Evolutionary conservation across 1,140 invertebrate genomes (phyloP), one percentile per base, ranked within the genome.

Genomic region (Anadara kagoshimensis): DNA sequence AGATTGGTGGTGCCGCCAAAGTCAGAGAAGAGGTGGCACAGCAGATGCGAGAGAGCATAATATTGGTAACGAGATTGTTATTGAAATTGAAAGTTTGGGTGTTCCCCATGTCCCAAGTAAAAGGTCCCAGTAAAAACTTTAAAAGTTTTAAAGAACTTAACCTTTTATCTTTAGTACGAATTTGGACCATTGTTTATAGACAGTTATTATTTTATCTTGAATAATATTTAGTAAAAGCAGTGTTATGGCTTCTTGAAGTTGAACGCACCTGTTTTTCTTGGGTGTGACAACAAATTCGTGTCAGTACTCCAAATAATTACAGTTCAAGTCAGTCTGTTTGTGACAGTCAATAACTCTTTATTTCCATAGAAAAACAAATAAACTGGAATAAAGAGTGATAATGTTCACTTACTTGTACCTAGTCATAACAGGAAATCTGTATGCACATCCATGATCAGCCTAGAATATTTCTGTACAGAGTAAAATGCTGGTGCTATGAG

Each of bases 31-130:
- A 67, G 14, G 80, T 82, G 18, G 76, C 78, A 18, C 68, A 75
- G 41, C 75, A 76, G 59, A 66, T 82, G 61, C 72, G 78, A 70
- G 78, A 82, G 57, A 82, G 69, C 64, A 78, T 76, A 5, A 82
- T 82, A 56, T 70, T 73, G 68, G 80, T 82, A 69, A 78, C 70
- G 65, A 24, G 54, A 24, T n/a, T 24, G 24, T 8, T 24, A 56
- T 22, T 51, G 22, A 18, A 51, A 51, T 8, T 51, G 49, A 36
- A 36, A 36, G 29, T 36, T 36, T 36, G 29, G 29, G 29, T 36
- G 29, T 36, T 36, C 29, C 29, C 29, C 29, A 36, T 36, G 29
- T 36, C 22, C 49, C 18, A 51, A 10, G 22, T 20, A 20, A 51
- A 51, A 20, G 22, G 18, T 51, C 18, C 18, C 49, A 51, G 49